These are phyloP conservation scores for Artemia franciscana DNA, from an alignment of 1,140 invertebrate genomes.

Conservation along the genomic window DNA sequence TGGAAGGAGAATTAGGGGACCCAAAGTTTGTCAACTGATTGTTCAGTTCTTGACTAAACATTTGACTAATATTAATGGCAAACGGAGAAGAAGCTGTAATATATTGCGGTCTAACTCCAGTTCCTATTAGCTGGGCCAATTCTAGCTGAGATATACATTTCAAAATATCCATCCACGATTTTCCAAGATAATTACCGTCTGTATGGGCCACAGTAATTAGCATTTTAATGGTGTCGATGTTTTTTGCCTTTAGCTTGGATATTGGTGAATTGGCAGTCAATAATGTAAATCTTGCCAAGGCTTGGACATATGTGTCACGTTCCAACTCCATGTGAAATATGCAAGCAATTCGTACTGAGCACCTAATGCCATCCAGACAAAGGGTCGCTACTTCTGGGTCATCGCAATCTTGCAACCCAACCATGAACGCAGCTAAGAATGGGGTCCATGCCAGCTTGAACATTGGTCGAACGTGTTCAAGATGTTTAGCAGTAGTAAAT, in stretches of 20 bases:
- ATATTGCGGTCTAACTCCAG: constrained; percentile 59
- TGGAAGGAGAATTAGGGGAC: constrained; percentile 6
- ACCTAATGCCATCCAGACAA: constrained; percentile 83
- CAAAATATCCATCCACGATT: constrained; percentile 91
- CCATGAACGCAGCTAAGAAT: constrained; percentile 91
- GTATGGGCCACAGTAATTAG: constrained; percentile 90
- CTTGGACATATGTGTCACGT: constrained; percentile 55
- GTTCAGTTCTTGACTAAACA: constrained; percentile 22
- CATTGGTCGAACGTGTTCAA: constrained; percentile 96
- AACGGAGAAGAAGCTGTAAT: constrained; percentile 27
- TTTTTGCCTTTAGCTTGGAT: constrained; percentile 98
- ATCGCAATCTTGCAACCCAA: constrained; percentile 91
- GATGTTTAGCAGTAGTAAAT: constrained; percentile 89
- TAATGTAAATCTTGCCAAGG: constrained; percentile 77
- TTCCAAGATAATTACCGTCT: constrained; percentile 87
- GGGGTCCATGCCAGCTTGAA: constrained; percentile 98
- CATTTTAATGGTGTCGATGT: constrained; percentile 98
- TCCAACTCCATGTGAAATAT: constrained; percentile 69
- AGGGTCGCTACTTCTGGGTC: constrained; percentile 78
- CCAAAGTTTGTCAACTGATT: constrained; percentile 4
- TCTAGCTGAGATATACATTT: constrained; percentile 98
- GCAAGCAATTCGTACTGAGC: constrained; percentile 89
- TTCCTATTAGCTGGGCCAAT: constrained; percentile 87
- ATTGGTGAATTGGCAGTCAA: constrained; percentile 87
- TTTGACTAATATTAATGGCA: not conserved